Base-by-base conservation (phyloP, 2,797 vertebrate genomes). In the Phataginus tetradactyla region DNA sequence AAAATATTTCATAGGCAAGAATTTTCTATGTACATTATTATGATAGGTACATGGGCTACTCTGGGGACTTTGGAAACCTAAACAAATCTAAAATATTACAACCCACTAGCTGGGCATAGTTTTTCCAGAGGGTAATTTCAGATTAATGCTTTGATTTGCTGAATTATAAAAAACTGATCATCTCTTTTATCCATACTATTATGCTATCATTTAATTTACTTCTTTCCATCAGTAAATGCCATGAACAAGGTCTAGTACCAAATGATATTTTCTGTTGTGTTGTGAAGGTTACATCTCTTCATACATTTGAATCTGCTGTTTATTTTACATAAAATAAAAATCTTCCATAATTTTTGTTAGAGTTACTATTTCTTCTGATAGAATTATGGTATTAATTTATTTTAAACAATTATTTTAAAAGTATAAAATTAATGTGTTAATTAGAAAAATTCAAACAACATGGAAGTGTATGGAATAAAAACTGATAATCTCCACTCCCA, bases 301-400 rank as follows among this genome's bases (percentile, higher is more conserved):
- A 6, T 86, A 20, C 3, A 45, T 79, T 55, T 20, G 32, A 66
- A 74, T 80, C 18, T 91, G 55, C 81, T 66, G 1, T 83, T 83
- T 63, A 45, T 75, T 69, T 95, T 42, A 77, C 32, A 25, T 4
- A 77, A 87, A 69, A 49, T 92, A 75, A 91, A 88, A 77, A 83
- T 64, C 64, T 32, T 78, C 23, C 20, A 4, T 45, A 87, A 77
- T 69, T 88, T 77, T 37, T 84, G 59, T 88, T 77, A 88, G 59
- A 68, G 17, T 77, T 61, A 69, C 13, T 45, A 25, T 69, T 66
- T 80, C 77, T 45, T 59, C 69, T 88, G 39, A 63, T 53, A 53
- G 29, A 75, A 55, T 51, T 61, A 61, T 53, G 25, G 32, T 83
- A 14, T 61, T 91, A 49, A 86, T 45, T 32, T 80, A 27, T 75